Evolutionary conservation across 1,140 invertebrate species (phyloP).

Genomic region (Pseudoatta argentina): DNA sequence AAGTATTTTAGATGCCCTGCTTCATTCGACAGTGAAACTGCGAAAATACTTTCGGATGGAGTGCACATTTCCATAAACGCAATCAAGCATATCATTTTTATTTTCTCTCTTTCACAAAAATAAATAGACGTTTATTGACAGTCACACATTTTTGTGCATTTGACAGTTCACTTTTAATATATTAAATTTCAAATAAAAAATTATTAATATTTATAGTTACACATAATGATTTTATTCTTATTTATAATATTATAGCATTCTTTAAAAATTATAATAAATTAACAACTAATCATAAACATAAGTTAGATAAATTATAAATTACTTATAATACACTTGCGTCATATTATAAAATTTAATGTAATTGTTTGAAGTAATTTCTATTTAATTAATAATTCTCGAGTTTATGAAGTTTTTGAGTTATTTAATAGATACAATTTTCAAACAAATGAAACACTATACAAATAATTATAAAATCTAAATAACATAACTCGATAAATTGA

Average conservation of each 20-base stretch:
- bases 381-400: background rate
- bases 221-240: background rate
- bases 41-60: slow-evolving; percentile 34
- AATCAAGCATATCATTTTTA: slow-evolving; percentile 55
- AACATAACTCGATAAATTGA: background rate
- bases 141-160: slow-evolving; percentile 15
- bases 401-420: no score
- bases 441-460: background rate
- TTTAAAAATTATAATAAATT: background rate
- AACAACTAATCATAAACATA: background rate
- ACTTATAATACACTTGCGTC: background rate
- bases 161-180: background rate
- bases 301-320: background rate
- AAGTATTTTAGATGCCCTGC: slow-evolving; percentile 44
- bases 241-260: no score
- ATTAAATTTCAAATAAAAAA: background rate
- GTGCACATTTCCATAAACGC: slow-evolving; percentile 60
- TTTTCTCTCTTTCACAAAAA: slow-evolving; percentile 48
- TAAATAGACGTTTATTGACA: slow-evolving; percentile 42
- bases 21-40: slow-evolving; percentile 9
- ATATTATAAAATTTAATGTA: background rate
- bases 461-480: background rate
- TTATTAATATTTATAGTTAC: background rate
- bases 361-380: background rate
- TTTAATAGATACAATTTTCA: no score